These are phyloP conservation scores for Botia almorhae DNA, from an alignment of 2,797 vertebrate species.

Conservation along the genomic window DNA sequence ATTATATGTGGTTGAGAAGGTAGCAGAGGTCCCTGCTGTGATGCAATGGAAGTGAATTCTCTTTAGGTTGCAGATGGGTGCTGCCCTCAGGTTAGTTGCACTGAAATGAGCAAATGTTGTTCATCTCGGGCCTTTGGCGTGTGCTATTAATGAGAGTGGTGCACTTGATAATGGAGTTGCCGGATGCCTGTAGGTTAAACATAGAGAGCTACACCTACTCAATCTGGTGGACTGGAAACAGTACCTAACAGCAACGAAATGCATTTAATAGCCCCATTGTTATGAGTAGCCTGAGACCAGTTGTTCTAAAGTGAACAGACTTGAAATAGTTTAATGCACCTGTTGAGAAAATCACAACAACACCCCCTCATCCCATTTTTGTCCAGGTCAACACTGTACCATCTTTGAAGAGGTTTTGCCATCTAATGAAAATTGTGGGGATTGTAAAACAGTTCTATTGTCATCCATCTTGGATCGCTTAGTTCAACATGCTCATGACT, in stretches of 20 bases:
- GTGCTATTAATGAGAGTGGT: conserved; percentile 57
- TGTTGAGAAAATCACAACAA: conserved; percentile 16
- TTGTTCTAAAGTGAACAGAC: conserved; percentile 33
- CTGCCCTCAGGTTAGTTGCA: conserved; percentile 49
- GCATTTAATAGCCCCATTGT: conserved; percentile 48
- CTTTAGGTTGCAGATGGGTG: conserved; percentile 40
- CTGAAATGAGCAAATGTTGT: conserved; percentile 45
- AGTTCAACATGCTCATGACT: too few species aligned
- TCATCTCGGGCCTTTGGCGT: conserved; percentile 41
- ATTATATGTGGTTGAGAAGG: conserved; percentile 26
- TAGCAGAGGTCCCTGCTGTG: conserved; percentile 17
- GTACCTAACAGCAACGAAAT: conserved; percentile 58
- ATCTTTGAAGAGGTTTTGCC: background rate
- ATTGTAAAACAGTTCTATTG: background rate
- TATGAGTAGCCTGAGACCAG: conserved; percentile 43
- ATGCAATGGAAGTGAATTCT: conserved; percentile 34
- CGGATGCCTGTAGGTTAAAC: conserved; percentile 59
- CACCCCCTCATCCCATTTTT: background rate
- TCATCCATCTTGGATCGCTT: too few species aligned
- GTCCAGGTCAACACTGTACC: background rate
- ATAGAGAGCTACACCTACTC: conserved; percentile 58
- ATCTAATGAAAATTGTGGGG: background rate
- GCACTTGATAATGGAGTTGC: conserved; percentile 58
- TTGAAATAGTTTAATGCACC: conserved; percentile 19
- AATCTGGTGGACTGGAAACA: conserved; percentile 54